Evolutionary conservation across 2,888 invertebrate genomes (phyloP), one percentile per base, ranked within the genome.

Genomic region (Agrilus cyanescens): DNA sequence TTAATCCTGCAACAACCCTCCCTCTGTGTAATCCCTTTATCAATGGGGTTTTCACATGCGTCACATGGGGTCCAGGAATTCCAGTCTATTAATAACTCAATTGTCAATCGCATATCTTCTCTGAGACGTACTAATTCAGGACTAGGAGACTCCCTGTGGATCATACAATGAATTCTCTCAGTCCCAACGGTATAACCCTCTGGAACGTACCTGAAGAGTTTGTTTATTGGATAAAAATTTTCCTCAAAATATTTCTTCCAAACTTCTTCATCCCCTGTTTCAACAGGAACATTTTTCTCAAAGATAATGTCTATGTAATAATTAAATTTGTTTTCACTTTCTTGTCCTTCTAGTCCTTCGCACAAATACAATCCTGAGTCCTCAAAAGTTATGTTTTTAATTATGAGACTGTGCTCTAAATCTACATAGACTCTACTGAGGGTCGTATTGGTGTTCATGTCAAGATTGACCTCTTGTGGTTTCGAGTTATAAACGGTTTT

Each of bases 361-460:
- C 75, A 75, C 41, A 63, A 67, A 57, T 75, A 75, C 50, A 72
- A 58, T 1, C 72, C 73, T 3, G 61, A 55, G 51, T 75, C 74
- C 4, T 57, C 46, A 0, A 38, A 25, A 1, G 58, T 53, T 13
- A 73, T 57, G 47, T 67, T 59, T 44, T 59, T 61, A 35, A 75
- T 65, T 3, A 68, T 61, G 34, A 75, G 58, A 20, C 68, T 65
- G 48, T 70, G 70, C 10, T 71, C 67, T 1, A 59, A 50, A 35
- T 61, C 70, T 14, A 70, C 60, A 30, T 62, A 59, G 14, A 74
- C 53, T 52, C 69, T 58, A 48, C 70, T 73, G 2, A 59, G 49
- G 0, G 62, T 59, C 31, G 56, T 48, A 43, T 73, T 67, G 47
- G 68, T 70, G 35, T 68, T 59, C 69, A 71, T 73, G 33, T 61